A percentile compares a stretch with the other conserved stretches of the same genome.
Conservation (phyloP, 2,888 invertebrate species). For the Taenaris catops region DNA sequence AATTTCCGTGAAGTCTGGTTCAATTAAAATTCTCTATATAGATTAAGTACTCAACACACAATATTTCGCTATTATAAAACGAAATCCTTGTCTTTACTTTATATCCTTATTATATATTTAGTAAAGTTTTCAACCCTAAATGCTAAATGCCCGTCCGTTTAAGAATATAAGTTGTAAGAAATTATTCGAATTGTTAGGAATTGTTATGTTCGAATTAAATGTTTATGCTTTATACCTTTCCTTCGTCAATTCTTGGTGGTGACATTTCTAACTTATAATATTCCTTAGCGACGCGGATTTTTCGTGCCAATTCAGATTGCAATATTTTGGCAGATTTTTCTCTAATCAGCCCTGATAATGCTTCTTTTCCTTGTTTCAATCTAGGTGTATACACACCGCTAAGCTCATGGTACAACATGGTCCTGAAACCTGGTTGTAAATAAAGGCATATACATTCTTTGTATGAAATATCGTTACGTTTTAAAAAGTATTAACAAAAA, state of each 20-base stretch:
- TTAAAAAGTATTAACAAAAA: background rate
- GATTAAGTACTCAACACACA: too few relatives aligned
- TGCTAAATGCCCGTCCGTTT: too few relatives aligned
- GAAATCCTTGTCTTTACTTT: too few relatives aligned
- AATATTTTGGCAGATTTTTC: slow-evolving; percentile 44
- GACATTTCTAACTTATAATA: slow-evolving; percentile 60
- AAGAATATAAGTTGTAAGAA: too few relatives aligned
- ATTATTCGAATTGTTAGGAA: too few relatives aligned
- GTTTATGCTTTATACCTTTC: slow-evolving; percentile 41
- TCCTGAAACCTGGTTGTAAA: slow-evolving; percentile 13
- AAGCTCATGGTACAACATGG: slow-evolving; percentile 10
- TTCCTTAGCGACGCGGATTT: slow-evolving; percentile 48
- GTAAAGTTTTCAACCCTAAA: too few relatives aligned
- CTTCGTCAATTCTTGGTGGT: slow-evolving; percentile 41
- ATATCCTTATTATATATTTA: too few relatives aligned
- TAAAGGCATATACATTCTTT: background rate
- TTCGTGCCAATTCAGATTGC: slow-evolving; percentile 45
- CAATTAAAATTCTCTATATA: too few relatives aligned
- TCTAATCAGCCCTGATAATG: slow-evolving; percentile 19
- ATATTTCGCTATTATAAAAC: too few relatives aligned
- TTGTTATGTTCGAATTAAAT: too few relatives aligned
- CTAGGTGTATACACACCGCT: slow-evolving; percentile 34
- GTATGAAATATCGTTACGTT: background rate
- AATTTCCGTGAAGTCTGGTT: too few relatives aligned
- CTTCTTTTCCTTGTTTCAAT: slow-evolving; percentile 36